Evolutionary conservation across 2,113 vertebrate species (phyloP), one percentile per base, ranked within the genome.

Genomic region (Poeciliopsis prolifica): DNA sequence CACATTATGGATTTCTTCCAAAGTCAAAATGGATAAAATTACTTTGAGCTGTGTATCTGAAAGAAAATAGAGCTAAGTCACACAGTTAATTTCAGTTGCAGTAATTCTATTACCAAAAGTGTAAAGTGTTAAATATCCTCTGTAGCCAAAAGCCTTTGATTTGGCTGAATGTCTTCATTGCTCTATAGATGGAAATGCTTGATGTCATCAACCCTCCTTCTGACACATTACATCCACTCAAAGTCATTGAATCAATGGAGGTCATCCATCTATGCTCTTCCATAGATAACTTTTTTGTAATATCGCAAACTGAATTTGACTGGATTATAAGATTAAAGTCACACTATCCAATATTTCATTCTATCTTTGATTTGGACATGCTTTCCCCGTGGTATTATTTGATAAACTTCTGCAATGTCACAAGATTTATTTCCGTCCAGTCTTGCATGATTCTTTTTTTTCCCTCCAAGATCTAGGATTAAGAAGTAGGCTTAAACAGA

Each of bases 1-100:
- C 65, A 42, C 73, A 88, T 88, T 12, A 77, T 88, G 66, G 3
- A 29, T 24, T 58, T n/a, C 5, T 9, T 54, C 24, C 7, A n/a
- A 58, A 58, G 19, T 58, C 24, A 10, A 58, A 58, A 58, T 5
- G 8, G 51, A 58, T 24, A n/a, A 58, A n/a, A 58, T n/a, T 58
- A 58, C 24, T n/a, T 2, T 58, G 51, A 24, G 22, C n/a, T 22
- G 17, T 58, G 24, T 58, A 58, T 24, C 1, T 58, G 22, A 58
- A 58, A 58, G 51, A n/a, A 58, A 58, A 58, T n/a, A 9, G 19
- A 58, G 44, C 51, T n/a, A 7, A 24, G 6, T 24, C 24, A 0
- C 24, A n/a, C 24, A 3, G 24, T 58, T 58, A 9, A 58, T 8
- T 22, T 10, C 51, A 58, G 51, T n/a, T 24, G 19, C 8, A 58